Conservation (phyloP, 2,888 invertebrate genomes). For the Apotomis betuletana region DNA sequence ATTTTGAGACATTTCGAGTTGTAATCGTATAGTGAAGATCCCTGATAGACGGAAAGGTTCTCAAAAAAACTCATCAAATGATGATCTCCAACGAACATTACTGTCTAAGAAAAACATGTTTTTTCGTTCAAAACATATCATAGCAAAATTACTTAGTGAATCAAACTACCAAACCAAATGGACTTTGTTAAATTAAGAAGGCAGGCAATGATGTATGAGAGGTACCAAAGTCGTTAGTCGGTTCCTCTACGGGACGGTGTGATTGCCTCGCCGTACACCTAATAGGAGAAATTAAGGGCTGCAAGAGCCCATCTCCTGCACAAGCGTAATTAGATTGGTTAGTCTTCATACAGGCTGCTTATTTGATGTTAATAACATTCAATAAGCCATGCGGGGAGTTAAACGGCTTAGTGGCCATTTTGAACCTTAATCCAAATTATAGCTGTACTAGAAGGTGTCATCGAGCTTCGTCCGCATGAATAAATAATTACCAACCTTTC, state of each 20-base stretch:
- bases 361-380: no score
- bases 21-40: no score
- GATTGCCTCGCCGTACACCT: conserved; percentile 30
- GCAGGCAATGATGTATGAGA: conserved; percentile 4
- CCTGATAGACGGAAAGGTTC: no score
- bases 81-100: no score
- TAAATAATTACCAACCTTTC: no score
- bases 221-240: conserved; percentile 27
- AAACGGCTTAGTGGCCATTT: neutral
- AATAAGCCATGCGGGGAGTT: neutral
- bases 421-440: conserved; percentile 10
- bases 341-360: no score
- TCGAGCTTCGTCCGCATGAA: no score
- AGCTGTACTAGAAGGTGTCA: neutral
- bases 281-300: conserved; percentile 38
- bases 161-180: conserved; percentile 43
- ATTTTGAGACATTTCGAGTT: no score
- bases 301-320: conserved; percentile 46
- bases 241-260: conserved; percentile 39
- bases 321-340: conserved; percentile 52
- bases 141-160: neutral
- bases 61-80: no score
- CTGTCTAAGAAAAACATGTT: neutral
- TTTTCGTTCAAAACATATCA: conserved; percentile 19
- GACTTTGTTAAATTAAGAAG: conserved; percentile 44